Evolutionary conservation across 2,888 invertebrate genomes (phyloP).

Genomic region (Argyresthia albistria): DNA sequence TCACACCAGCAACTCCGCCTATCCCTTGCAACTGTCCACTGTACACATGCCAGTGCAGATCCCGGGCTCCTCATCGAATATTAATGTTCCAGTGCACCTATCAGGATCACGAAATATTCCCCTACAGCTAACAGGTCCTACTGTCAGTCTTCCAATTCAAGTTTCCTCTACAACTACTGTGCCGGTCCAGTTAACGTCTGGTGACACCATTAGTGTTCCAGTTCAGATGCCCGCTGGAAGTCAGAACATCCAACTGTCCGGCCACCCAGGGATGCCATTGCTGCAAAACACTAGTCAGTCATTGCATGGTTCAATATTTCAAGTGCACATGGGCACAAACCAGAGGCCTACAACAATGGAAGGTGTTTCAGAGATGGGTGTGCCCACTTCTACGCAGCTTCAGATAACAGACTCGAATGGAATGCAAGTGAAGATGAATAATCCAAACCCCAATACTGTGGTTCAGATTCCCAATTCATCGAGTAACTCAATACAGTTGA

Average conservation of each 20-base stretch:
- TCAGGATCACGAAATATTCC: conserved; percentile 51
- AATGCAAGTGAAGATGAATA: conserved; percentile 48
- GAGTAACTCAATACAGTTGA: conserved; percentile 48
- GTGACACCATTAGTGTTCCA: conserved; percentile 60
- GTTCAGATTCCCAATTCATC: conserved; percentile 54
- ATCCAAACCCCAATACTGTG: conserved; percentile 49
- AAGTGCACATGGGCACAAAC: conserved; percentile 62
- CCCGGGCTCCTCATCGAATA: conserved; percentile 55
- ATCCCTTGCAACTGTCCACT: conserved; percentile 57
- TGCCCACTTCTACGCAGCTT: conserved; percentile 44
- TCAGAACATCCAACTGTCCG: conserved; percentile 50
- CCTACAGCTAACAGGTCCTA: conserved; percentile 38
- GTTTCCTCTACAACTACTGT: conserved; percentile 52
- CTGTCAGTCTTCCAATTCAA: conserved; percentile 58
- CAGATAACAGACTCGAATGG: conserved; percentile 41
- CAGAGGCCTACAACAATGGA: conserved; percentile 41
- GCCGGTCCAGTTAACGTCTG: conserved; percentile 55
- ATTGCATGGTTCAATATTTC: conserved; percentile 55
- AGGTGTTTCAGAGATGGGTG: conserved; percentile 39
- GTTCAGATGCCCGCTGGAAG: conserved; percentile 45
- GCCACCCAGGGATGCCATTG: conserved; percentile 54
- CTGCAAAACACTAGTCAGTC: conserved; percentile 45
- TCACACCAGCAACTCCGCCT: conserved; percentile 47
- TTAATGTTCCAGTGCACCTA: conserved; percentile 59
- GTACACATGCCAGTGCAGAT: conserved; percentile 66